phyloP scores from a whole-genome alignment of 2,797 vertebrate species.

The Phyllotis vaccarum region DNA sequence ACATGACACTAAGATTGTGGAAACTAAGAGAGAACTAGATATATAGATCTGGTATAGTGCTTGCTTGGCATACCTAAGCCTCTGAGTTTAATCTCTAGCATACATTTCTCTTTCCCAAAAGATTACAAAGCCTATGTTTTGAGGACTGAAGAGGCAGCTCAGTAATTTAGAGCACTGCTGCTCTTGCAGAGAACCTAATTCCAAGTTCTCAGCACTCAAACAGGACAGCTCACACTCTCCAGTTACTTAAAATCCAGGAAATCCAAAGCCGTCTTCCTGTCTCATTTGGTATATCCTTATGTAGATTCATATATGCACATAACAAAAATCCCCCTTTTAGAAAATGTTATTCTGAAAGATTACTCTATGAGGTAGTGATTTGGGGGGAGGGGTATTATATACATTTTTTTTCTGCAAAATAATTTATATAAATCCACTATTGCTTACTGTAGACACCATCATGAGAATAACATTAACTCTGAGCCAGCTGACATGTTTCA shows the following conservation, averaged over 20 bases:
- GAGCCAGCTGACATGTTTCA: background rate
- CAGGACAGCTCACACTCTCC: background rate
- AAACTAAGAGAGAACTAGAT: background rate
- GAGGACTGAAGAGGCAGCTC: too few species aligned
- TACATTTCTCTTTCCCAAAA: background rate
- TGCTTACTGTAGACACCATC: slow-evolving; percentile 19
- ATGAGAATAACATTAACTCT: slow-evolving; percentile 5
- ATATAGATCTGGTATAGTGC: background rate
- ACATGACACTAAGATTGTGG: background rate
- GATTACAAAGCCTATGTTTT: background rate
- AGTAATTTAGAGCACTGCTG: background rate
- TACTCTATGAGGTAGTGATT: background rate
- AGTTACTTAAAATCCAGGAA: background rate
- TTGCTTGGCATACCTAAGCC: background rate
- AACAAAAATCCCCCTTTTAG: background rate
- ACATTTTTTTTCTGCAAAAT: background rate
- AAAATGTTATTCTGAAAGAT: background rate
- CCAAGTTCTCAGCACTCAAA: background rate
- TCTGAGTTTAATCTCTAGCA: background rate
- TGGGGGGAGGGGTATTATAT: background rate
- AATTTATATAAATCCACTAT: background rate
- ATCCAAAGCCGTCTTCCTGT: background rate
- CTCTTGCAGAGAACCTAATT: background rate
- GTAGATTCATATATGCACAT: background rate
- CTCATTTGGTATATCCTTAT: background rate